Evolutionary conservation across 2,888 invertebrate species (phyloP).

Genomic region (Tiphia femorata): DNA sequence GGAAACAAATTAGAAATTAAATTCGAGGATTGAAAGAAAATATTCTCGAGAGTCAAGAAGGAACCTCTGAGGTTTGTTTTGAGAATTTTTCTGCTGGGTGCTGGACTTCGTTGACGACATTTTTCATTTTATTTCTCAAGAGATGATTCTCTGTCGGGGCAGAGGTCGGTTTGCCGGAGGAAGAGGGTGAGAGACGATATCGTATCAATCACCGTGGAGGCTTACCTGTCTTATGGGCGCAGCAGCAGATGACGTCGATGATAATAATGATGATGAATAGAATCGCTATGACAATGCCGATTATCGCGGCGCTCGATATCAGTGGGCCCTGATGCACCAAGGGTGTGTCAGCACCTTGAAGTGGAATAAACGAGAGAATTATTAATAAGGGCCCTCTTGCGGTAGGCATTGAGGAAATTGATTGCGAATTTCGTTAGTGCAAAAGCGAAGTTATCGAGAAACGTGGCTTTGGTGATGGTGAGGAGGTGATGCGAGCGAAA

Average conservation of each 20-base stretch:
- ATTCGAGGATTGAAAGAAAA: too few relatives aligned
- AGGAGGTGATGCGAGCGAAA: neutral
- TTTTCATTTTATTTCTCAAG: too few relatives aligned
- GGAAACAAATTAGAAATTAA: too few relatives aligned
- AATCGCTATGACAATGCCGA: slow-evolving; percentile 86
- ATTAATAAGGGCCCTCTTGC: neutral
- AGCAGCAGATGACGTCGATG: slow-evolving; percentile 87
- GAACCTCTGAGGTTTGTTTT: too few relatives aligned
- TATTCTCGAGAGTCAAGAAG: too few relatives aligned
- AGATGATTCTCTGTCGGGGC: too few relatives aligned
- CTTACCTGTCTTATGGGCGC: slow-evolving; percentile 73
- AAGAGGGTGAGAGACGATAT: neutral
- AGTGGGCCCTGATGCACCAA: slow-evolving; percentile 70
- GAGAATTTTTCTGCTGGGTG: too few relatives aligned
- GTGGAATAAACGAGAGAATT: slow-evolving; percentile 34
- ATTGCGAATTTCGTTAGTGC: slow-evolving; percentile 62
- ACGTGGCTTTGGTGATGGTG: slow-evolving; percentile 65
- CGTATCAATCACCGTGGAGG: neutral
- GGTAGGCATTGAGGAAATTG: neutral
- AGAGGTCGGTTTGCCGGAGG: too few relatives aligned
- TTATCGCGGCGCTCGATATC: slow-evolving; percentile 82
- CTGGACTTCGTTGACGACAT: neutral
- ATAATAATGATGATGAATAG: slow-evolving; percentile 79
- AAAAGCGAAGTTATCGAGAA: slow-evolving; percentile 62
- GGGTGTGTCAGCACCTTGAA: slow-evolving; percentile 59